Percentiles rank a stretch among this genome's conserved stretches.
These are phyloP conservation scores for Bryconaethiops microstoma DNA, from an alignment of 2,797 vertebrate genomes.

Conservation along the genomic window DNA sequence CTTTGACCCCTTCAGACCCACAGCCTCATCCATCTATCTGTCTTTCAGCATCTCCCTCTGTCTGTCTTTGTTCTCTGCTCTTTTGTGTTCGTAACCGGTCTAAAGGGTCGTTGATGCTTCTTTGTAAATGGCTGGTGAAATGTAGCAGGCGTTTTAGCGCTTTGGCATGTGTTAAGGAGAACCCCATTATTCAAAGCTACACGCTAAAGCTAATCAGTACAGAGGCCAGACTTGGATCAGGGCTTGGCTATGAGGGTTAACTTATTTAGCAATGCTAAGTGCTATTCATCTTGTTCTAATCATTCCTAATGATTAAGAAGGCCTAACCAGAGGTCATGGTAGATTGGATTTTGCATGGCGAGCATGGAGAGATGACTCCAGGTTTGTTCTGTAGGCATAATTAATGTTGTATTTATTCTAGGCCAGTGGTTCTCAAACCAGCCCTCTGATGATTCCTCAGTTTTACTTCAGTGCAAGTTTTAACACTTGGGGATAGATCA, in stretches of 20 bases:
- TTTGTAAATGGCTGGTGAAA: slow-evolving; percentile 48
- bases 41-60: slow-evolving; percentile 30
- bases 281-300: slow-evolving; percentile 38
- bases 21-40: slow-evolving; percentile 49
- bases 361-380: background rate
- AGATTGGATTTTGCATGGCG: slow-evolving; percentile 21
- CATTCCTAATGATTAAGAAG: slow-evolving; percentile 23
- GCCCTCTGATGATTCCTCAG: too few relatives aligned
- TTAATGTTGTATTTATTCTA: slow-evolving; percentile 8
- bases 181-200: slow-evolving; percentile 44
- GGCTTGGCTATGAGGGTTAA: slow-evolving; percentile 35
- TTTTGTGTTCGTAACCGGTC: slow-evolving; percentile 38
- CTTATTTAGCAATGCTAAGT: slow-evolving; percentile 30
- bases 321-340: slow-evolving; percentile 22
- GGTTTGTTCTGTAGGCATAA: background rate
- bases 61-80: slow-evolving; percentile 38
- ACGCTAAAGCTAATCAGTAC: slow-evolving; percentile 36
- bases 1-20: slow-evolving; percentile 43
- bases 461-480: too few relatives aligned
- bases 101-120: slow-evolving; percentile 26
- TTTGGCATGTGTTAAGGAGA: slow-evolving; percentile 24
- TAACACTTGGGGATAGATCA: too few relatives aligned
- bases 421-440: background rate
- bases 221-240: slow-evolving; percentile 19
- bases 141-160: slow-evolving; percentile 26